phyloP scores from a whole-genome alignment of 2,113 vertebrate genomes.

The Pachycephala philippinensis region DNA sequence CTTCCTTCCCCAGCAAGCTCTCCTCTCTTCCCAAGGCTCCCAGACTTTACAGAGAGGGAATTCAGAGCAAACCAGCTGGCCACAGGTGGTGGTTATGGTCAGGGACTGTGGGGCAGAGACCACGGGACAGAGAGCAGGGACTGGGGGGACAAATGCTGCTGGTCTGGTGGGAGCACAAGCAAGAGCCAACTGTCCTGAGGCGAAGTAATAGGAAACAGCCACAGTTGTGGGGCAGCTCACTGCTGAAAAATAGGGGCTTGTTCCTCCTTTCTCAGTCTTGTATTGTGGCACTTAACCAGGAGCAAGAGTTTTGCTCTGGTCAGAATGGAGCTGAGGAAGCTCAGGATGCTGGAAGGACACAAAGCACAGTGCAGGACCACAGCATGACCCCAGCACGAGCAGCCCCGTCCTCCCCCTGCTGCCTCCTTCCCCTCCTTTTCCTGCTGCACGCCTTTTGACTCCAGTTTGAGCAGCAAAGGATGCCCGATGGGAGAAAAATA shows the following conservation, averaged over 20 bases:
- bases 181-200: not conserved
- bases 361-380: not conserved
- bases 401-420: not conserved
- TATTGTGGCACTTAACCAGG: not conserved
- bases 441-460: not conserved
- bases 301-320: not conserved
- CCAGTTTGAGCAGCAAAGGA: conserved; percentile 34
- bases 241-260: not conserved
- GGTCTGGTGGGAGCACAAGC: not conserved
- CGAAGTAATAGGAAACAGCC: not conserved
- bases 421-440: conserved; percentile 11
- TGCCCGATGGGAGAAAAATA: conserved; percentile 8
- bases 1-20: not conserved
- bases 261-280: not conserved
- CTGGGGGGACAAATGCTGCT: not conserved
- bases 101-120: not conserved
- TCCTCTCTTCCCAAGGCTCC: not conserved
- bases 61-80: not conserved
- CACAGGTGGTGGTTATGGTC: not conserved
- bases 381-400: fast-evolving
- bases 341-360: not conserved
- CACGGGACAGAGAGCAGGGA: too few relatives aligned
- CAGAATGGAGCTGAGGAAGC: not conserved
- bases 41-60: fast-evolving
- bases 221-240: not conserved